A percentile compares a stretch with the other conserved stretches of the same genome.
phyloP scores from a whole-genome alignment of 2,113 vertebrate species.

The Prionailurus viverrinus region DNA sequence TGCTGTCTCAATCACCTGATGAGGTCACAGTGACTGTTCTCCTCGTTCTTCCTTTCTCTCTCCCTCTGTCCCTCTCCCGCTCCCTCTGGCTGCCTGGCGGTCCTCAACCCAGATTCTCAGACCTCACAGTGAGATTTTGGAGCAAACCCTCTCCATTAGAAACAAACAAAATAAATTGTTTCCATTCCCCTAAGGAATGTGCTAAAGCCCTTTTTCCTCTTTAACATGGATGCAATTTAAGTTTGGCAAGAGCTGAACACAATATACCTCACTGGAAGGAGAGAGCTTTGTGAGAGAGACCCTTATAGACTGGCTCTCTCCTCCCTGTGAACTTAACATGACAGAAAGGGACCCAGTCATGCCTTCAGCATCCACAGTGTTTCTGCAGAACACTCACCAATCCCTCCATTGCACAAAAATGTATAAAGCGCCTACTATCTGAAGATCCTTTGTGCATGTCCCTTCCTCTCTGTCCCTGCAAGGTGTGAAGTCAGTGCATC shows the following conservation, averaged over 20 bases:
- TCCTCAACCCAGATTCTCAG: slow-evolving; percentile 66
- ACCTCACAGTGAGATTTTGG: slow-evolving; percentile 77
- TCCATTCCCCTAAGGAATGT: slow-evolving; percentile 81
- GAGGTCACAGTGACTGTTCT: not conserved
- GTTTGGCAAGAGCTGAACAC: slow-evolving; percentile 71
- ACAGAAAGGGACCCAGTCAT: not conserved
- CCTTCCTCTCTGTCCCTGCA: not conserved
- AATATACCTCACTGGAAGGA: slow-evolving; percentile 47
- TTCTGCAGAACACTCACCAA: not conserved
- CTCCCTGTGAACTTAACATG: slow-evolving; percentile 7
- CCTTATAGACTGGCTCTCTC: not conserved
- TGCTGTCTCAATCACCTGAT: slow-evolving; percentile 20
- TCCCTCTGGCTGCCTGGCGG: not conserved
- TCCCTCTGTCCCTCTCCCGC: not conserved
- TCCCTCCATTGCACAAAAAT: not conserved
- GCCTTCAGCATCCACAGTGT: not conserved
- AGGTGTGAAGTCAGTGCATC: not conserved
- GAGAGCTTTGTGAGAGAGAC: not conserved
- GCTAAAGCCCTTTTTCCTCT: slow-evolving; percentile 75
- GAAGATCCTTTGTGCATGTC: not conserved
- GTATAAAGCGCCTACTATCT: not conserved
- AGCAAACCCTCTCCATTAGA: slow-evolving; percentile 74
- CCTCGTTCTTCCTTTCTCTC: not conserved
- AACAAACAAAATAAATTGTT: slow-evolving; percentile 84
- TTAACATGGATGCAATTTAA: slow-evolving; percentile 81